These are phyloP conservation scores for Bombus ignitus DNA, from an alignment of 1,140 invertebrate genomes.

Conservation along the genomic window DNA sequence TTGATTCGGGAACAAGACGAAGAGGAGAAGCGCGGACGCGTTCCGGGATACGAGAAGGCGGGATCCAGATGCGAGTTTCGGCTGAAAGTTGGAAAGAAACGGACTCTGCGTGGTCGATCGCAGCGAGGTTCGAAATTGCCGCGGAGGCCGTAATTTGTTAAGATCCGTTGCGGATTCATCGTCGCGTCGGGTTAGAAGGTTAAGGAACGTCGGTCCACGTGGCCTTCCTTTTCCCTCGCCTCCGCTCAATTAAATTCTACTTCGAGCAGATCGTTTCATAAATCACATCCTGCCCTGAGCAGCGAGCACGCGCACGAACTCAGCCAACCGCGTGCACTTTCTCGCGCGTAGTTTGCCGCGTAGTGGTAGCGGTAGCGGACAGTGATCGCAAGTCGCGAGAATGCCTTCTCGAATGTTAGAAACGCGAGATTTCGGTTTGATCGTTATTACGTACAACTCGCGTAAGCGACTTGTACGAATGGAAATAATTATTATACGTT, in stretches of 20 bases:
- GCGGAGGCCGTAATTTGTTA: conserved; percentile 59
- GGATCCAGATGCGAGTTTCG: conserved; percentile 50
- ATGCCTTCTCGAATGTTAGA: too few relatives aligned
- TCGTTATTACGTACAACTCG: too few relatives aligned
- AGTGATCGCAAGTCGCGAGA: too few relatives aligned
- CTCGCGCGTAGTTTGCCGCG: not conserved
- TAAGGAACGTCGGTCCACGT: conserved; percentile 35
- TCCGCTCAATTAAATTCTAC: conserved; percentile 71
- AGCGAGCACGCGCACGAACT: conserved; percentile 38
- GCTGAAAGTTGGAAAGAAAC: conserved; percentile 52
- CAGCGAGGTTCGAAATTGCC: conserved; percentile 43
- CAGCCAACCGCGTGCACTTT: not conserved
- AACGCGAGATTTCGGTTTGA: too few relatives aligned
- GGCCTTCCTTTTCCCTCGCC: conserved; percentile 57
- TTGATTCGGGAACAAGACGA: conserved; percentile 5
- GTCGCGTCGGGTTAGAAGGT: conserved; percentile 5
- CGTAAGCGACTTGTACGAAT: too few relatives aligned
- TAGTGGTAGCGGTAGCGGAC: too few relatives aligned
- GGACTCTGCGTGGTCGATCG: conserved; percentile 33
- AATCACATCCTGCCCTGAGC: conserved; percentile 62
- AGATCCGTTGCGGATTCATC: conserved; percentile 55
- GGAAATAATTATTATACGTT: too few relatives aligned
- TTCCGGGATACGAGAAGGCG: not conserved
- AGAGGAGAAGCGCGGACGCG: conserved; percentile 25
- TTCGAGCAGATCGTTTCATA: conserved; percentile 68